Base-by-base conservation (phyloP, 1,140 invertebrate species). In the Epicauta chinensis region DNA sequence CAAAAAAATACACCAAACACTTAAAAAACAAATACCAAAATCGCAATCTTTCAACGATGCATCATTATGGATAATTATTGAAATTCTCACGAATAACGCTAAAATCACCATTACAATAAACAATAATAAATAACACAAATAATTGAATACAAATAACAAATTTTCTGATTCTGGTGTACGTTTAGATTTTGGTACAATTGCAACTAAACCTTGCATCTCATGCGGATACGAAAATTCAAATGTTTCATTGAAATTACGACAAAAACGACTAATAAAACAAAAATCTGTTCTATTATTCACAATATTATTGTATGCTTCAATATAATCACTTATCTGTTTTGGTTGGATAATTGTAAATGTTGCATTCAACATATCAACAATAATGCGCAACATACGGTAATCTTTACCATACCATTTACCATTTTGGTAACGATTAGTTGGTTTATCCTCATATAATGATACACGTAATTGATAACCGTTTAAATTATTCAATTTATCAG, bases 211-310 rank as follows among this genome's bases (percentile, higher is more conserved):
- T 2, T 46, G 14, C 13, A n/a, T 40, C 31, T 35, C 30, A 15
- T 40, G 23, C 11, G 47, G 37, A 30, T 50, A 41, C 0, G 47
- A 31, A 30, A 40, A 50, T 30, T 50, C 39, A 13, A 17, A 31
- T 11, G 40, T 14, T 50, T 40, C 11, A 14, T 15, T 34, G 14
- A 30, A 12, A 11, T 50, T 6, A 23, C n/a, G 13, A n/a, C 37
- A 38, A 11, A 41, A 41, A 4, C 40, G 47, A 35, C 47, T 50
- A 13, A 50, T 30, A 11, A 50, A 50, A 10, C 47, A 40, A 29
- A 50, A 50, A 35, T 50, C 47, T 11, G 30, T 40, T 1, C 16
- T 15, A 7, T 34, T 31, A 13, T 41, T 50, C 10, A 14, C 15
- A 17, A 41, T 15, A 41, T 41, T 37, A n/a, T 50, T 11, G 38